phyloP scores from a whole-genome alignment of 2,113 vertebrate species.

The Cyanoderma ruficeps region DNA sequence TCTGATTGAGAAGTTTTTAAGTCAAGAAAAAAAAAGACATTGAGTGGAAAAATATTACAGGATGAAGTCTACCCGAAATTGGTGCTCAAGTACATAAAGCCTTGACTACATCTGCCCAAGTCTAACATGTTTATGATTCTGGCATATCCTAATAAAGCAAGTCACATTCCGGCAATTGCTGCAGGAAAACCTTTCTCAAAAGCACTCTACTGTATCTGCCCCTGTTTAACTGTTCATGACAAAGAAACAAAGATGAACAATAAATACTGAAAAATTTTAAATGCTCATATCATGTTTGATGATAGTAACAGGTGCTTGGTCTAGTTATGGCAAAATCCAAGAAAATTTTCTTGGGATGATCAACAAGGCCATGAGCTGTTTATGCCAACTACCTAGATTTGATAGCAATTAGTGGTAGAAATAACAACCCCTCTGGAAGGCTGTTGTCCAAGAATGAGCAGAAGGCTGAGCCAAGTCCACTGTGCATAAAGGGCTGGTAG shows the following conservation, averaged over 20 bases:
- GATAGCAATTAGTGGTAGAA: not conserved
- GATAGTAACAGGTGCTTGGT: not conserved
- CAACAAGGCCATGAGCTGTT: not conserved
- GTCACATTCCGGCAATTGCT: not conserved
- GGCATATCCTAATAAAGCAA: not conserved
- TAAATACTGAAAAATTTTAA: not conserved
- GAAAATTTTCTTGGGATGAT: not conserved
- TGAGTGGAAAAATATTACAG: fast-evolving
- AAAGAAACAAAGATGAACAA: not conserved
- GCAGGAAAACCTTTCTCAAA: not conserved
- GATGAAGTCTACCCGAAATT: not conserved
- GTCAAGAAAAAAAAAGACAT: not conserved
- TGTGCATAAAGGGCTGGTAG: not conserved
- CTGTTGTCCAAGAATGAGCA: not conserved
- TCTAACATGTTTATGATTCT: not conserved
- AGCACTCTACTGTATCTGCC: not conserved
- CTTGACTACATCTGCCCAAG: not conserved
- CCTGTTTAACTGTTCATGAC: not conserved
- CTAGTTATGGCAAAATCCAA: not conserved
- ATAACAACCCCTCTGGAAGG: not conserved
- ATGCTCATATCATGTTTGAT: not conserved
- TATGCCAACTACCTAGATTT: not conserved
- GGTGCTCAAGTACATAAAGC: not conserved
- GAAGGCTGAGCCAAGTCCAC: not conserved
- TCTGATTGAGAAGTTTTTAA: not conserved